A percentile compares a stretch with the other conserved stretches of the same genome.
phyloP scores from a whole-genome alignment of 2,797 vertebrate genomes.

The Acipenser transmontanus region DNA sequence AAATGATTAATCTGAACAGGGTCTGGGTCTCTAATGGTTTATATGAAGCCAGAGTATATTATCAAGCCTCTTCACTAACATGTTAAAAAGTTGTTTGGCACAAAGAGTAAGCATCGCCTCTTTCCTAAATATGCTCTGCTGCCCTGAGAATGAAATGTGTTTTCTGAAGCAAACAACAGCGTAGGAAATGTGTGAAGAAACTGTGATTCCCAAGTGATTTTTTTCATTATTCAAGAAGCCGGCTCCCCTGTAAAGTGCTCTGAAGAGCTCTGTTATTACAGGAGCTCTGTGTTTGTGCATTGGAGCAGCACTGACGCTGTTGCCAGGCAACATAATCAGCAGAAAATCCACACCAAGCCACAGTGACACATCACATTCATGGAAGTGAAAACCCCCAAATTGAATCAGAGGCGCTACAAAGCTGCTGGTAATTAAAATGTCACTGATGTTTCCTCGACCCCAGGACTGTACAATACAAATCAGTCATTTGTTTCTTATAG shows the following conservation, averaged over 20 bases:
- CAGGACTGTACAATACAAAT: conserved; percentile 2
- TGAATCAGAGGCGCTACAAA: neutral
- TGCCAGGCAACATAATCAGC: conserved; percentile 34
- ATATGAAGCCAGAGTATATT: too few species aligned
- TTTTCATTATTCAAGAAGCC: neutral
- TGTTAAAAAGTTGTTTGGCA: too few species aligned
- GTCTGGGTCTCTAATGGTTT: too few species aligned
- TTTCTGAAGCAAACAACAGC: neutral
- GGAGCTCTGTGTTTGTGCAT: conserved; percentile 31
- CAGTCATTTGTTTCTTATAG: neutral
- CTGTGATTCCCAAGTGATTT: neutral
- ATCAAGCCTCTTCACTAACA: too few species aligned
- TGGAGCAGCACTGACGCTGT: conserved; percentile 22
- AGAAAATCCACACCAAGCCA: conserved; percentile 12
- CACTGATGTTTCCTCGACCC: neutral
- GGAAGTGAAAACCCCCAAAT: neutral
- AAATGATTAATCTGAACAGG: too few species aligned
- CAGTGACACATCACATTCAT: conserved; percentile 8
- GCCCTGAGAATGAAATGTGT: neutral
- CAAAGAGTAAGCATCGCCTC: too few species aligned
- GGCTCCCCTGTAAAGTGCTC: conserved; percentile 19
- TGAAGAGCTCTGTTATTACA: conserved; percentile 27
- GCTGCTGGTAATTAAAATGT: conserved; percentile 11
- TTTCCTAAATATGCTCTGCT: neutral
- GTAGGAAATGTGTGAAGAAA: neutral